Percentiles rank a stretch among this genome's conserved stretches.
Evolutionary conservation across 2,797 vertebrate genomes (phyloP).

Genomic region (Halcyon chelicuti): DNA sequence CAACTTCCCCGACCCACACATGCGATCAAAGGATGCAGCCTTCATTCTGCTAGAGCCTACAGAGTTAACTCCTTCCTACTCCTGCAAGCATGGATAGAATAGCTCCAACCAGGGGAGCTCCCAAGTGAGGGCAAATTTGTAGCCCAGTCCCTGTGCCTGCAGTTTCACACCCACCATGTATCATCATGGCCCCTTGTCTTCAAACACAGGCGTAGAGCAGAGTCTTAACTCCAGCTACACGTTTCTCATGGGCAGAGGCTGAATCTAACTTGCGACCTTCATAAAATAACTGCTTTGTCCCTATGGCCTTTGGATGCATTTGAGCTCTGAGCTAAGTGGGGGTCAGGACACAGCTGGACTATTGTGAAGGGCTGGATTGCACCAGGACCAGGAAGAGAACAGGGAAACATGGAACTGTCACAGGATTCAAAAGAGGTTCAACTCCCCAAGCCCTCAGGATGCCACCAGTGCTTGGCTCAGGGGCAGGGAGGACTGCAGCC

Average conservation of each 20-base stretch:
- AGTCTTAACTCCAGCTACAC: neutral
- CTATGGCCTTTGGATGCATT: neutral
- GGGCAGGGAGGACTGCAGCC: neutral
- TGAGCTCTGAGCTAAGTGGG: neutral
- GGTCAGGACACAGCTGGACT: neutral
- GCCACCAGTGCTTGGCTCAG: neutral
- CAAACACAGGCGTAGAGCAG: neutral
- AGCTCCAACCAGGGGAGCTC: fast-evolving
- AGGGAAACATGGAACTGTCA: neutral
- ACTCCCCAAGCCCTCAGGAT: neutral
- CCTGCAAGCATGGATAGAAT: neutral
- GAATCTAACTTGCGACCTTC: neutral
- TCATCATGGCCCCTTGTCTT: neutral
- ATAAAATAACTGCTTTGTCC: neutral
- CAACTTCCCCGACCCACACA: neutral
- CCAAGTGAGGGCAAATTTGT: fast-evolving
- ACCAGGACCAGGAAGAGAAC: neutral
- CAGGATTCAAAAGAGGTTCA: neutral
- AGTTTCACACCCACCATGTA: neutral
- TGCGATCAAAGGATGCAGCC: neutral
- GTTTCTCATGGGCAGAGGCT: neutral
- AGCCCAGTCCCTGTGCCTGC: neutral
- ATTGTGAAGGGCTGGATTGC: neutral
- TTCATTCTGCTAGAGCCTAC: neutral
- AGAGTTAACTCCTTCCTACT: neutral